Base-by-base conservation (phyloP, 2,797 vertebrate genomes). In the Pteronotus mesoamericanus region DNA sequence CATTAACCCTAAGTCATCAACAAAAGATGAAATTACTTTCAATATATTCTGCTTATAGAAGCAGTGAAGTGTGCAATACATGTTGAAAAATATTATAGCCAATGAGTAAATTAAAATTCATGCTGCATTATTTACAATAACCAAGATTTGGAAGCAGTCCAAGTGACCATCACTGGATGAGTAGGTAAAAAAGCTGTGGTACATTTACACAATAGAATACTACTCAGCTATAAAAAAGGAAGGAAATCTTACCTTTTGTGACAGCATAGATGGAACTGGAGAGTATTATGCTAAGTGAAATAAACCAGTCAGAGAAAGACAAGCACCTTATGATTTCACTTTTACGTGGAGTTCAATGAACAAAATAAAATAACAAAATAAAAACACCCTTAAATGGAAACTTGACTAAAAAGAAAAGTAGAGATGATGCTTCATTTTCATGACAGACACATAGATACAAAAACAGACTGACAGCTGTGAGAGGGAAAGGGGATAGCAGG, bases 31-130 rank as follows among this genome's bases (percentile, higher is more conserved):
- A 90, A 92, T 82, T 95, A 44, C 87, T 69, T 92, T 88, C 72
- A 68, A 82, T 74, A 87, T 90, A 85, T 92, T 94, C 46, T 94
- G 14, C 69, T 85, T 92, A 88, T 94, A 32, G 53, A 95, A 77
- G 53, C 53, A 89, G 97, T 12, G 12, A 85, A 87, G 57, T 64
- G 1, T 97, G 74, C 22, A 83, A 57, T 80, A 69, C 44, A 83
- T 59, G 34, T 79, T 95, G 94, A 59, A 93, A 94, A 96, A 89
- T 2, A 0, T 68, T 78, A 34, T 69, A 92, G 71, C 80, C 48
- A 68, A 68, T 90, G 34, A 22, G 93, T 88, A 92, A 92, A 82
- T 90, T 92, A 74, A 87, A 95, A 75, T 48, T 66, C 3, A 32
- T 89, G 59, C 10, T 42, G 22, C 3, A 14, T 71, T 42, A 42